phyloP scores from a whole-genome alignment of 2,888 invertebrate species.

The Plagodis pulveraria region DNA sequence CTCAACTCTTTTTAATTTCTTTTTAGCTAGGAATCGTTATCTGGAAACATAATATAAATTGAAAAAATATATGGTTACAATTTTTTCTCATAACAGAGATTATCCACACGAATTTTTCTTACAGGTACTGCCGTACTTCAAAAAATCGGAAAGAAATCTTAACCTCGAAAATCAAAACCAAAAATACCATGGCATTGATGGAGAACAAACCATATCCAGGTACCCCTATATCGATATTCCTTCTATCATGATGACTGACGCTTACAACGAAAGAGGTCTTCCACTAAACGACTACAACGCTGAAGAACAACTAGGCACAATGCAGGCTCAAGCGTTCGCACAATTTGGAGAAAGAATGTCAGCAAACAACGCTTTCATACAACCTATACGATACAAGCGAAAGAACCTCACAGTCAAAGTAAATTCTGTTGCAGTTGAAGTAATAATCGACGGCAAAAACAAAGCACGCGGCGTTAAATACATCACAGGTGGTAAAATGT shows the following conservation, averaged over 20 bases:
- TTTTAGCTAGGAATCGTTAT: too few relatives aligned
- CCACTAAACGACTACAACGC: constrained; percentile 83
- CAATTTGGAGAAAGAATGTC: constrained; percentile 84
- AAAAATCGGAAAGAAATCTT: constrained; percentile 86
- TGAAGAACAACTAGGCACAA: constrained; percentile 81
- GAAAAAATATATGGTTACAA: too few relatives aligned
- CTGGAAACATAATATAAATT: too few relatives aligned
- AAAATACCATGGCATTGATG: constrained; percentile 84
- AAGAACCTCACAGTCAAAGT: constrained; percentile 80
- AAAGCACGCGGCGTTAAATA: constrained; percentile 63
- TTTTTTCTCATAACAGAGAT: too few relatives aligned
- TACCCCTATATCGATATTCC: constrained; percentile 86
- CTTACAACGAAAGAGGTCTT: constrained; percentile 85
- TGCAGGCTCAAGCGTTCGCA: constrained; percentile 83
- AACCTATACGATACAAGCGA: constrained; percentile 83
- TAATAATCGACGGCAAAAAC: constrained; percentile 80
- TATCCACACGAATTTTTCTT: not conserved
- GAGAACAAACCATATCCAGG: constrained; percentile 85
- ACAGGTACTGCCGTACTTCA: constrained; percentile 87
- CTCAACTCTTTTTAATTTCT: too few relatives aligned
- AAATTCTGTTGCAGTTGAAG: constrained; percentile 78
- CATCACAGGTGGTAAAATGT: constrained; percentile 39
- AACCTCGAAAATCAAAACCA: constrained; percentile 76
- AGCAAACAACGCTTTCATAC: constrained; percentile 87
- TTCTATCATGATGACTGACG: constrained; percentile 79